phyloP scores from a whole-genome alignment of 2,797 vertebrate genomes.

The Percopsis omiscomaycus region DNA sequence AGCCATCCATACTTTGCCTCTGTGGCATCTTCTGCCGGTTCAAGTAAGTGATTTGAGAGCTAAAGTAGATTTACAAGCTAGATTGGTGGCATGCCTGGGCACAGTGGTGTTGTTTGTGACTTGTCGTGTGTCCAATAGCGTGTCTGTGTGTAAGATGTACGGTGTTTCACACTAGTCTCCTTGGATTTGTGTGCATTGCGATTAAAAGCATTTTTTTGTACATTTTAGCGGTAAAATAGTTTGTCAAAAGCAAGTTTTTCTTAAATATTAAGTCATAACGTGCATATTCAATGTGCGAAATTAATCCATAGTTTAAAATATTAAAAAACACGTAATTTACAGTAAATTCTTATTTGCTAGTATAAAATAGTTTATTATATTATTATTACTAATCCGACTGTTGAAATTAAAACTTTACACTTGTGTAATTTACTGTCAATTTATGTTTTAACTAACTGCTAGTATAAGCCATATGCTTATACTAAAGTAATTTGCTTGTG shows the following conservation, averaged over 20 bases:
- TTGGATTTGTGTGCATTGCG: constrained; percentile 20
- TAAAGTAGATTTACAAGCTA: not conserved
- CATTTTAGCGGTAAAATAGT: constrained; percentile 1
- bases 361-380: too few relatives aligned
- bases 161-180: constrained; percentile 3
- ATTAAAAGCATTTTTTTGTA: constrained; percentile 20
- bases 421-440: not conserved
- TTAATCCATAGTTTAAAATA: constrained; percentile 5
- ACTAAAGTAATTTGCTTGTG: not conserved
- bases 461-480: not conserved
- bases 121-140: not conserved
- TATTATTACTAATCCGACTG: too few relatives aligned
- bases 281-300: constrained; percentile 15
- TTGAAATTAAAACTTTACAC: not conserved
- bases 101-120: constrained; percentile 18
- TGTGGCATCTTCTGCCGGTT: constrained; percentile 74
- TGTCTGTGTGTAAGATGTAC: constrained; percentile 1
- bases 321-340: too few relatives aligned
- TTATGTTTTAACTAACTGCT: not conserved
- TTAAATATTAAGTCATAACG: constrained; percentile 21
- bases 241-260: constrained; percentile 35
- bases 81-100: constrained; percentile 26
- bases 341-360: too few relatives aligned
- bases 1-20: constrained; percentile 86
- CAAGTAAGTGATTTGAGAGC: constrained; percentile 82